phyloP scores from a whole-genome alignment of 1,140 invertebrate genomes.

The Tenebrio molitor region DNA sequence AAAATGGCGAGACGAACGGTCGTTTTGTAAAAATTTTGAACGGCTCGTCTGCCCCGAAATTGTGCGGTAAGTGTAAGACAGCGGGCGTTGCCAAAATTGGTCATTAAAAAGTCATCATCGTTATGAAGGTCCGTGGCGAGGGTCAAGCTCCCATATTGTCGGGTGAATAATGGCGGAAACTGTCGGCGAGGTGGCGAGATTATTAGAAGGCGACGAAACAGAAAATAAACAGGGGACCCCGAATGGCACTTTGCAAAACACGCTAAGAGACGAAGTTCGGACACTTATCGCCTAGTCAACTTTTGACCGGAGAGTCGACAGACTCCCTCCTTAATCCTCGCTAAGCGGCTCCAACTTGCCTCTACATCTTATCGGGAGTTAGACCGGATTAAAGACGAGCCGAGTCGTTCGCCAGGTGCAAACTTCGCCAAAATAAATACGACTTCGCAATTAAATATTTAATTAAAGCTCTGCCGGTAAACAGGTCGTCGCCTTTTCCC shows the following conservation, averaged over 20 bases:
- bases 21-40: too few species aligned
- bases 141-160: slow-evolving; percentile 2
- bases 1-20: too few species aligned
- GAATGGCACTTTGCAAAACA: not conserved
- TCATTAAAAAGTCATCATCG: slow-evolving; percentile 33
- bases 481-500: not conserved
- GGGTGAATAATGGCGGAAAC: slow-evolving; percentile 28
- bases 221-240: slow-evolving; percentile 9
- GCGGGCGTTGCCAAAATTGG: not conserved
- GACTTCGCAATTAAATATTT: slow-evolving; percentile 42
- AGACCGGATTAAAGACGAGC: slow-evolving; percentile 34
- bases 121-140: slow-evolving; percentile 16
- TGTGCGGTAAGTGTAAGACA: too few species aligned
- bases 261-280: slow-evolving; percentile 1
- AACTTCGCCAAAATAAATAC: slow-evolving; percentile 45
- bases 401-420: slow-evolving; percentile 40
- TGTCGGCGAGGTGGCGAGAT: not conserved
- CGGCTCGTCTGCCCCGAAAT: too few species aligned
- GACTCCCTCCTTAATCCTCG: slow-evolving; percentile 14
- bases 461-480: slow-evolving; percentile 26
- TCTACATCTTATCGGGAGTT: slow-evolving; percentile 7
- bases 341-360: slow-evolving; percentile 40
- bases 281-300: slow-evolving; percentile 35
- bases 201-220: not conserved
- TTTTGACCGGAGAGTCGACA: slow-evolving; percentile 18